Conservation (phyloP, 2,113 vertebrate species). For the Vulpes vulpes region DNA sequence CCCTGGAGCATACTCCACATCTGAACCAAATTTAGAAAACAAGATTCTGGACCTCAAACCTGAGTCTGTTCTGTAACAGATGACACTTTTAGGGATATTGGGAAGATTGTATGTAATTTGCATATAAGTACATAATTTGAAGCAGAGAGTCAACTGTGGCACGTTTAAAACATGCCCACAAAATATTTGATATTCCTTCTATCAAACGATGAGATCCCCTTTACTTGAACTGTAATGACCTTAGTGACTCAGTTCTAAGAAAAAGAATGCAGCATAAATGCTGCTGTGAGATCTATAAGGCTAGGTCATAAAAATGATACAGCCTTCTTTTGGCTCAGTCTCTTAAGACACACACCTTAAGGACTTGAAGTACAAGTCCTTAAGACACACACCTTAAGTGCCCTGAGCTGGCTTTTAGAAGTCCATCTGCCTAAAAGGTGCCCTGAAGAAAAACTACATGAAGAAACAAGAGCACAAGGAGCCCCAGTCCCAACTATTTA, state of each 20-base stretch:
- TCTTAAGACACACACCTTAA: neutral
- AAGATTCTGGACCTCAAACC: neutral
- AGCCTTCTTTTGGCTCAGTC: neutral
- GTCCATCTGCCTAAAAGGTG: neutral
- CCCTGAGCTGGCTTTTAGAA: neutral
- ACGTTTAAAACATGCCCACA: neutral
- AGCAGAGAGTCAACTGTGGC: neutral
- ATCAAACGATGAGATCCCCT: neutral
- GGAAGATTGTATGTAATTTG: neutral
- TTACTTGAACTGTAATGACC: neutral
- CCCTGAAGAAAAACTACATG: neutral
- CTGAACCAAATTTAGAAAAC: neutral
- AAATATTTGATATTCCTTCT: neutral
- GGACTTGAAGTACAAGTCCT: neutral
- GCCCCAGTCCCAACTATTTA: neutral
- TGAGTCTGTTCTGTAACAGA: neutral
- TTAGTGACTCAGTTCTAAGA: neutral
- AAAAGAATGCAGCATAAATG: neutral
- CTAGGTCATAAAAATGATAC: neutral
- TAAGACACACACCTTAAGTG: too few species aligned
- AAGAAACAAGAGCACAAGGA: neutral
- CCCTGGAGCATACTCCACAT: neutral
- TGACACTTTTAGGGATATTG: neutral
- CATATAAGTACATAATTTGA: neutral
- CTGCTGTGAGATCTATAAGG: neutral